Evolutionary conservation across 1,140 invertebrate genomes (phyloP).

Genomic region (Subanguina moxae): DNA sequence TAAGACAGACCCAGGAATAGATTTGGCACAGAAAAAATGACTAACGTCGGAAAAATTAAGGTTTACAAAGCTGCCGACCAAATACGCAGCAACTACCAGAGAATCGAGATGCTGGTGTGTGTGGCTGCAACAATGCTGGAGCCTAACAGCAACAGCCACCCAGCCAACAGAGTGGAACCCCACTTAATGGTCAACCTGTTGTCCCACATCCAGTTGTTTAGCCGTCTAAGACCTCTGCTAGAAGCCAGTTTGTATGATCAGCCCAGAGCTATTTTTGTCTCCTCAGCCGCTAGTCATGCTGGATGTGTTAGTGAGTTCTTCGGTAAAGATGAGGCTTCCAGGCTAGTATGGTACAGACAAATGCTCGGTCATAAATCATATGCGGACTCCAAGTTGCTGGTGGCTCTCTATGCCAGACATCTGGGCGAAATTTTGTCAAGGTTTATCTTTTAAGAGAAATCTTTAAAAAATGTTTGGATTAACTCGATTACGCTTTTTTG

Average conservation of each 20-base stretch:
- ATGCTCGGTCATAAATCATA: conserved; percentile 1
- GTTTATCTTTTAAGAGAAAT: not conserved
- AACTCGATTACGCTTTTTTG: not conserved
- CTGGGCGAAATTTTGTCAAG: not conserved
- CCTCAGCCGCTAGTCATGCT: not conserved
- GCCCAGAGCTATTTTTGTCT: conserved; percentile 5
- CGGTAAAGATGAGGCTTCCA: not conserved
- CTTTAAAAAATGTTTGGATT: not conserved
- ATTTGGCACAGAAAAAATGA: no score
- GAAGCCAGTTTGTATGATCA: not conserved
- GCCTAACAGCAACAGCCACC: not conserved
- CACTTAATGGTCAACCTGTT: not conserved
- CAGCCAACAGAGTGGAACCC: not conserved
- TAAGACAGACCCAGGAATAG: no score
- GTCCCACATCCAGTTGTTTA: not conserved
- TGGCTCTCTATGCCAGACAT: not conserved
- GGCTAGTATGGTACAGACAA: not conserved
- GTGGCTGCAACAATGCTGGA: not conserved
- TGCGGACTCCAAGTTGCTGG: not conserved
- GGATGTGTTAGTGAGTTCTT: not conserved
- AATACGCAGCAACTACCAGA: not conserved
- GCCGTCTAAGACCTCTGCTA: not conserved
- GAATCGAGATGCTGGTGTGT: not conserved
- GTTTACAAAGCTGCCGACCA: not conserved
- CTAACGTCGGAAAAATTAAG: no score